Evolutionary conservation across 2,888 invertebrate genomes (phyloP).

Genomic region (Rhimphoctona megacephalus): DNA sequence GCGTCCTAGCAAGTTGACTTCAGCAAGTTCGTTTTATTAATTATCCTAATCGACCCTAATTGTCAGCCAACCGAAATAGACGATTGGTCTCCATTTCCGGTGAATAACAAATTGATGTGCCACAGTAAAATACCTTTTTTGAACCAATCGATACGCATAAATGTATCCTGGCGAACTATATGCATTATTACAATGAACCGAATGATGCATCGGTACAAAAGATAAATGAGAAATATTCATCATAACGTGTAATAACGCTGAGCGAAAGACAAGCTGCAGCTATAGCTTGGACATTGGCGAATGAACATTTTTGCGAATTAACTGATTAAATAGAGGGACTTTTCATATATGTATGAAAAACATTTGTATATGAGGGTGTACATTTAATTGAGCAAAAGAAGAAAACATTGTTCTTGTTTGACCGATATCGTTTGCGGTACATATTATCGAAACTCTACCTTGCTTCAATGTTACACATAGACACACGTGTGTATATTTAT

Average conservation of each 20-base stretch:
- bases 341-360: neutral
- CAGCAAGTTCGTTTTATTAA: neutral
- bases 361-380: neutral
- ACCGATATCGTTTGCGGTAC: conserved; percentile 57
- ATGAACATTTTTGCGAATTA: conserved; percentile 19
- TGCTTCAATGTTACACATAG: neutral
- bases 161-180: neutral
- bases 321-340: conserved; percentile 15
- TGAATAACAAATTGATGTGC: neutral
- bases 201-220: neutral
- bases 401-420: conserved; percentile 60
- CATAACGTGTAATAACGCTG: neutral
- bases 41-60: conserved; percentile 23
- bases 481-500: neutral
- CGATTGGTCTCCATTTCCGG: neutral
- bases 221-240: conserved; percentile 23
- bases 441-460: conserved; percentile 50
- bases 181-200: conserved; percentile 12
- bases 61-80: conserved; percentile 21
- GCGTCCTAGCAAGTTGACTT: neutral
- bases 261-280: neutral
- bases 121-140: conserved; percentile 7
- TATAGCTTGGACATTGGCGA: neutral
- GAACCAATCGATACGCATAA: neutral
- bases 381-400: neutral